Conservation (phyloP, 2,113 vertebrate genomes). For the Uropsilus gracilis region DNA sequence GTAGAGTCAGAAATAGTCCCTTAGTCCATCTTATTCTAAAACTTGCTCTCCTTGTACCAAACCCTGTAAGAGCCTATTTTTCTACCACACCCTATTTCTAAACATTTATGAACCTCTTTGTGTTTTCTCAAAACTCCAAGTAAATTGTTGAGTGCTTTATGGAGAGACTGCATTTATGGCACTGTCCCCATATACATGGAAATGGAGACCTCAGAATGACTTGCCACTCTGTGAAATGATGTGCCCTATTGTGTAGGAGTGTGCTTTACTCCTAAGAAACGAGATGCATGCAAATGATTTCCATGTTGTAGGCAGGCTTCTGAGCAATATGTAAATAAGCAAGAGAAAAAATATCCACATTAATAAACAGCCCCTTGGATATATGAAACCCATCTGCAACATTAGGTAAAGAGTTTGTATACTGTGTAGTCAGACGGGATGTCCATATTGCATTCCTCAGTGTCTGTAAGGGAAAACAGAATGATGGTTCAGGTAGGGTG, state of each 20-base stretch:
- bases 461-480: conserved; percentile 78
- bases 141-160: neutral
- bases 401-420: conserved; percentile 80
- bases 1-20: neutral
- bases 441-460: conserved; percentile 78
- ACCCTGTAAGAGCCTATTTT: neutral
- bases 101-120: neutral
- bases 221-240: conserved; percentile 67
- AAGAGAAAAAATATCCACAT: conserved; percentile 82
- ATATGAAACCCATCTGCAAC: conserved; percentile 76
- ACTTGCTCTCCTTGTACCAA: neutral
- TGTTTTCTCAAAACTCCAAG: conserved; percentile 23
- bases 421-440: conserved; percentile 75
- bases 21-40: neutral
- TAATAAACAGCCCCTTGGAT: conserved; percentile 80
- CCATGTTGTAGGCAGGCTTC: conserved; percentile 84
- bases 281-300: conserved; percentile 83
- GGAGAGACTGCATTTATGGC: neutral
- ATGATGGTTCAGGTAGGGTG: conserved; percentile 80
- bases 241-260: conserved; percentile 78
- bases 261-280: conserved; percentile 82
- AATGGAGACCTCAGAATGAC: conserved; percentile 41
- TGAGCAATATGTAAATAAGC: conserved; percentile 86
- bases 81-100: neutral
- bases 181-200: conserved; percentile 22